Conservation (phyloP, 2,888 invertebrate genomes). For the Himalopsyche japonica region DNA sequence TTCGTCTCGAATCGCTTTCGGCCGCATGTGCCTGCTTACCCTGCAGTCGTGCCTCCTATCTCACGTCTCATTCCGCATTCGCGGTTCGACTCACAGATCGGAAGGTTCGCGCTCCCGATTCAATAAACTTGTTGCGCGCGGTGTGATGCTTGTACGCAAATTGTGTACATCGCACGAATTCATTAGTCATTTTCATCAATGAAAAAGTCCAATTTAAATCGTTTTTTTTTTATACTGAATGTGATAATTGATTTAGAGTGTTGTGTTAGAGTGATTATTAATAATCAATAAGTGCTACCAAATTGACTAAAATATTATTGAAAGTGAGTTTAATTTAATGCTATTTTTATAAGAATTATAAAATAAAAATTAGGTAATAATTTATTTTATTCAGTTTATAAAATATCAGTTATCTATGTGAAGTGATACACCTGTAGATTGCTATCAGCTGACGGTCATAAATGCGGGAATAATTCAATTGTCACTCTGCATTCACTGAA, state of each 20-base stretch:
- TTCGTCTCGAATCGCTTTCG: constrained; percentile 22
- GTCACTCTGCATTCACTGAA: neutral
- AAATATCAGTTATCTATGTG: neutral
- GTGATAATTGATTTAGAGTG: neutral
- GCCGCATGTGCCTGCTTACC: constrained; percentile 11
- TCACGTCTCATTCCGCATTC: constrained; percentile 14
- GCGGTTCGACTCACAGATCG: constrained; percentile 6
- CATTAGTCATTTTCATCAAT: neutral
- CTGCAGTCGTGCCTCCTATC: constrained; percentile 18
- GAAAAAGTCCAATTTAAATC: neutral
- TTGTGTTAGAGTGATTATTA: neutral
- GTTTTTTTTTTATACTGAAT: neutral
- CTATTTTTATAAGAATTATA: neutral
- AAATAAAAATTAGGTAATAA: neutral
- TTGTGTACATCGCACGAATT: neutral
- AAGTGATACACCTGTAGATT: neutral
- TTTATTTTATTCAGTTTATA: neutral
- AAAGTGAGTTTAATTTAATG: neutral
- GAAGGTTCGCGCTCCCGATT: constrained; percentile 20
- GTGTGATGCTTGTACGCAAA: neutral
- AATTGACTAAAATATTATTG: neutral
- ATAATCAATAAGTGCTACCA: neutral
- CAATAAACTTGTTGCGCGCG: constrained; percentile 27
- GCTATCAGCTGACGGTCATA: neutral
- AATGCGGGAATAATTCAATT: neutral